These are phyloP conservation scores for Cryptomyrus ogoouensis DNA, from an alignment of 2,113 vertebrate species.

Conservation along the genomic window DNA sequence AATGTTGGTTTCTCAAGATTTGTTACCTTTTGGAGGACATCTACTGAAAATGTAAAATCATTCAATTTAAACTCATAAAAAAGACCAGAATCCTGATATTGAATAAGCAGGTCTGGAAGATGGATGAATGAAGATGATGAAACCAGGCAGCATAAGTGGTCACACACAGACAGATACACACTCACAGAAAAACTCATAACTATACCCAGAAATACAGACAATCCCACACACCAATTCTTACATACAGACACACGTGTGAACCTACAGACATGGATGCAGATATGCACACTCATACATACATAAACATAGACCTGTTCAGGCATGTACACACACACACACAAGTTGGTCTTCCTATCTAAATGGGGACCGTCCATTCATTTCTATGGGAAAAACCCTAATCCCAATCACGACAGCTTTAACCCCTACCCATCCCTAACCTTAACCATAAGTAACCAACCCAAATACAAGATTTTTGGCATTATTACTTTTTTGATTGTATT, in stretches of 20 bases:
- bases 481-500: too few relatives aligned
- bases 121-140: not conserved
- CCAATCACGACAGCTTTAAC: too few relatives aligned
- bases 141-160: not conserved
- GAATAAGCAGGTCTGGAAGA: not conserved
- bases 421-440: too few relatives aligned
- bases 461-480: too few relatives aligned
- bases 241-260: not conserved
- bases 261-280: not conserved
- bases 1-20: not conserved
- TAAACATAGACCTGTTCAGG: not conserved
- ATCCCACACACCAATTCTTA: not conserved
- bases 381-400: too few relatives aligned
- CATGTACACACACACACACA: not conserved
- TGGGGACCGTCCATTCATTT: too few relatives aligned
- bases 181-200: not conserved
- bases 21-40: not conserved
- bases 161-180: not conserved
- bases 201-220: not conserved
- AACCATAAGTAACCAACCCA: too few relatives aligned
- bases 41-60: not conserved
- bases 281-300: not conserved
- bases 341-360: too few relatives aligned
- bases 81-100: not conserved
- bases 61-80: not conserved